Evolutionary conservation across 2,888 invertebrate species (phyloP).

Genomic region (Hesperia comma): DNA sequence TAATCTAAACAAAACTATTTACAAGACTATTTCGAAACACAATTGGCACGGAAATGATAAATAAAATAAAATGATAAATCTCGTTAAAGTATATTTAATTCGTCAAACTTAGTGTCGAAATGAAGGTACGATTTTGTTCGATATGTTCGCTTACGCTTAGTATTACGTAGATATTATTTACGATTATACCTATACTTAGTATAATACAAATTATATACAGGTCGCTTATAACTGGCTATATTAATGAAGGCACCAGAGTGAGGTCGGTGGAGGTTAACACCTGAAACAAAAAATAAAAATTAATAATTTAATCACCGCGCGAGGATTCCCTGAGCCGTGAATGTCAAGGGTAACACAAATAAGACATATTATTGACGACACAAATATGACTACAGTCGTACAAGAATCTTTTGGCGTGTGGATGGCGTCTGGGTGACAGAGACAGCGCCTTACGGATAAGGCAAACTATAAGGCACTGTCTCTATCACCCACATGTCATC

Average conservation of each 20-base stretch:
- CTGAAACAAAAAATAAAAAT: constrained; percentile 57
- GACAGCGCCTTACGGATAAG: too few species aligned
- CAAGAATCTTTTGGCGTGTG: too few species aligned
- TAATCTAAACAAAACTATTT: constrained; percentile 48
- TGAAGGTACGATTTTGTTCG: constrained; percentile 73
- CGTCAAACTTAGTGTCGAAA: constrained; percentile 56
- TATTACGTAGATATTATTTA: constrained; percentile 48
- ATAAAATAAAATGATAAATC: constrained; percentile 51
- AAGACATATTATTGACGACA: too few species aligned
- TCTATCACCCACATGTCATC: too few species aligned
- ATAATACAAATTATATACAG: constrained; percentile 78
- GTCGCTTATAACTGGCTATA: constrained; percentile 68
- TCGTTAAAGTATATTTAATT: constrained; percentile 52
- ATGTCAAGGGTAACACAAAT: too few species aligned
- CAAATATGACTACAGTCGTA: too few species aligned
- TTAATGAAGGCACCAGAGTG: constrained; percentile 82
- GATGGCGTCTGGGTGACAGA: too few species aligned
- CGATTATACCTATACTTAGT: constrained; percentile 63
- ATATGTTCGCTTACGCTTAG: constrained; percentile 71
- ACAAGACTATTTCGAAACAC: constrained; percentile 53
- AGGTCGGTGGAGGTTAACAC: constrained; percentile 81
- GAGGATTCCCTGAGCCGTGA: too few species aligned
- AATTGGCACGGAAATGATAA: constrained; percentile 75
- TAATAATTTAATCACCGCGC: too few species aligned
- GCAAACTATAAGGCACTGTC: too few species aligned